Evolutionary conservation across 2,113 vertebrate species (phyloP).

Genomic region (Cebus imitator): DNA sequence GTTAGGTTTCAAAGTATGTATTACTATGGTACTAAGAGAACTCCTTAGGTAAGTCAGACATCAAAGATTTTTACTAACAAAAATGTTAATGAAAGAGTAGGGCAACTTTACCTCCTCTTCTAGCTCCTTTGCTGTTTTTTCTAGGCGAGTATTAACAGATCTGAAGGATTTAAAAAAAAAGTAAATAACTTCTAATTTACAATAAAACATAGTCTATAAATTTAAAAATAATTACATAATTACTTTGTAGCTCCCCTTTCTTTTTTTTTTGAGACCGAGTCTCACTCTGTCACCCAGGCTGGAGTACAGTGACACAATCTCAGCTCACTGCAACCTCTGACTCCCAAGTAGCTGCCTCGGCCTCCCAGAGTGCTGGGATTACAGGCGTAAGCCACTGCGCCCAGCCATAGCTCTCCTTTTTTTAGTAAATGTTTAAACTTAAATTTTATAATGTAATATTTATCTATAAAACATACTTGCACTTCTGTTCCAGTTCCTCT

Average conservation of each 20-base stretch:
- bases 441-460: neutral
- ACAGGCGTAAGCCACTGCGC: too few species aligned
- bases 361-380: too few species aligned
- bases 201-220: constrained; percentile 46
- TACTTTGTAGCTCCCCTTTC: neutral
- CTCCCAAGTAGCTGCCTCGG: too few species aligned
- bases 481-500: constrained; percentile 95
- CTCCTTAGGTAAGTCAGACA: neutral
- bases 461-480: constrained; percentile 85
- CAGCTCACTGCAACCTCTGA: too few species aligned
- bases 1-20: neutral
- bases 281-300: too few species aligned
- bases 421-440: neutral
- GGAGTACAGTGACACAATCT: too few species aligned
- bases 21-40: neutral
- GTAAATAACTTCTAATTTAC: constrained; percentile 38
- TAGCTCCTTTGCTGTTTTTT: constrained; percentile 94
- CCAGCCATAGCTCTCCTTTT: neutral
- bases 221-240: neutral
- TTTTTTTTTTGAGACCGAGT: too few species aligned
- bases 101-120: constrained; percentile 93
- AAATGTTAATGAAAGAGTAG: neutral
- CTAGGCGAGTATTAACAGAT: constrained; percentile 89
- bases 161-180: constrained; percentile 83
- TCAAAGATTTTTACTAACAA: neutral